Evolutionary conservation across 2,797 vertebrate genomes (phyloP).

Genomic region (Phrynocephalus vlangalii): DNA sequence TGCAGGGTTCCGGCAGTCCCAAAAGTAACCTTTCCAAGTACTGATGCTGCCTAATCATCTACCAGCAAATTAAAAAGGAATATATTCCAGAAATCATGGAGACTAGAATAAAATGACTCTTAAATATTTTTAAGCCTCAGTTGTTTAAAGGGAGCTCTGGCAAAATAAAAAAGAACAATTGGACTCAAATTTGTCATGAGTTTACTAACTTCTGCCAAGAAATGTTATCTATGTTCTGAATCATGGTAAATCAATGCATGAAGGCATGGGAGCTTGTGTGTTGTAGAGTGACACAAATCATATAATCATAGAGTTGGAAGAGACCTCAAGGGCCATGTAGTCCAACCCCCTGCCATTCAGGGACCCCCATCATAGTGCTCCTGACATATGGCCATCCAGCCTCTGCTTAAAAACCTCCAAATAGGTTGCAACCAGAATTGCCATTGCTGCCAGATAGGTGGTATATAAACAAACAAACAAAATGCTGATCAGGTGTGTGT

Average conservation of each 20-base stretch:
- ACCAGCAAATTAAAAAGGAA: constrained; percentile 51
- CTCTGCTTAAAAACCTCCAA: too few relatives aligned
- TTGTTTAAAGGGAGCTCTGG: constrained; percentile 34
- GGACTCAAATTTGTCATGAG: constrained; percentile 60
- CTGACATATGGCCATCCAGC: too few relatives aligned
- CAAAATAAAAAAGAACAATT: constrained; percentile 26
- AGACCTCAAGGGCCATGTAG: too few relatives aligned
- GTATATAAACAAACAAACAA: too few relatives aligned
- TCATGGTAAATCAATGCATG: constrained; percentile 36
- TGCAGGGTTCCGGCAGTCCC: too few relatives aligned
- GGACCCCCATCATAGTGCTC: too few relatives aligned
- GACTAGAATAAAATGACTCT: constrained; percentile 26
- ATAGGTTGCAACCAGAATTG: too few relatives aligned
- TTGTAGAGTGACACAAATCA: too few relatives aligned
- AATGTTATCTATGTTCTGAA: constrained; percentile 51
- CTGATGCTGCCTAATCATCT: constrained; percentile 52
- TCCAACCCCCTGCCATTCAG: too few relatives aligned
- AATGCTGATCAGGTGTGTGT: constrained; percentile 16
- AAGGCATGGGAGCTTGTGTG: not conserved
- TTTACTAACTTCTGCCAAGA: constrained; percentile 64
- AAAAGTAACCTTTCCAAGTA: not conserved
- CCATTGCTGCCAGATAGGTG: too few relatives aligned
- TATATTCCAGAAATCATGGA: constrained; percentile 39
- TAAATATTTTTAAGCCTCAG: constrained; percentile 31
- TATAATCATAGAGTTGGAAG: too few relatives aligned